Conservation (phyloP, 2,797 vertebrate species). For the Bradypodion pumilum region DNA sequence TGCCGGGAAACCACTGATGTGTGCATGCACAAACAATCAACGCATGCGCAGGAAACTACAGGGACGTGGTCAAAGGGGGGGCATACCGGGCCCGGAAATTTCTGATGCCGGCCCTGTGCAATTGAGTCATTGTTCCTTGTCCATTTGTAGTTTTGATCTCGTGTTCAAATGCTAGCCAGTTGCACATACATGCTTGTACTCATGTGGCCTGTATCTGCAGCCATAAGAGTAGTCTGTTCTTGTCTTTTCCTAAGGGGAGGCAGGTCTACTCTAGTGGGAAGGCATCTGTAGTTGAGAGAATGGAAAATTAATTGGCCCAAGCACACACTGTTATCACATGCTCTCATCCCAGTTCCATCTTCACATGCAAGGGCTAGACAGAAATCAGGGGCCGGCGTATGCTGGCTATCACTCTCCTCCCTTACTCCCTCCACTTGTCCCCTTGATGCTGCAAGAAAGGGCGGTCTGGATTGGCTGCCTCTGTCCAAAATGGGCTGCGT, state of each 20-base stretch:
- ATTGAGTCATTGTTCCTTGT: not conserved
- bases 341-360: constrained; percentile 68
- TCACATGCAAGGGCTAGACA: constrained; percentile 59
- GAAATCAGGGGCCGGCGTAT: constrained; percentile 27
- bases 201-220: not conserved
- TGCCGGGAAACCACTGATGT: too few relatives aligned
- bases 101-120: too few relatives aligned
- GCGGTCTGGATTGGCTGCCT: constrained; percentile 84
- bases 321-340: constrained; percentile 71
- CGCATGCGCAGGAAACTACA: too few relatives aligned
- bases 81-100: too few relatives aligned
- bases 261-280: constrained; percentile 13
- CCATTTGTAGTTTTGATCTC: not conserved
- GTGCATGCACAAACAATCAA: too few relatives aligned
- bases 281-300: constrained; percentile 71
- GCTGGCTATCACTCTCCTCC: constrained; percentile 46
- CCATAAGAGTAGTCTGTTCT: not conserved
- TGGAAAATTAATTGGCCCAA: constrained; percentile 70
- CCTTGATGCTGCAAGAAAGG: constrained; percentile 78
- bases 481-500: constrained; percentile 91
- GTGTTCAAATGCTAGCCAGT: not conserved
- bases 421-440: constrained; percentile 26
- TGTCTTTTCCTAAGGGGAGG: not conserved
- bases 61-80: too few relatives aligned
- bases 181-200: not conserved